These are phyloP conservation scores for Suncus etruscus DNA, from an alignment of 2,113 vertebrate genomes.

Conservation along the genomic window DNA sequence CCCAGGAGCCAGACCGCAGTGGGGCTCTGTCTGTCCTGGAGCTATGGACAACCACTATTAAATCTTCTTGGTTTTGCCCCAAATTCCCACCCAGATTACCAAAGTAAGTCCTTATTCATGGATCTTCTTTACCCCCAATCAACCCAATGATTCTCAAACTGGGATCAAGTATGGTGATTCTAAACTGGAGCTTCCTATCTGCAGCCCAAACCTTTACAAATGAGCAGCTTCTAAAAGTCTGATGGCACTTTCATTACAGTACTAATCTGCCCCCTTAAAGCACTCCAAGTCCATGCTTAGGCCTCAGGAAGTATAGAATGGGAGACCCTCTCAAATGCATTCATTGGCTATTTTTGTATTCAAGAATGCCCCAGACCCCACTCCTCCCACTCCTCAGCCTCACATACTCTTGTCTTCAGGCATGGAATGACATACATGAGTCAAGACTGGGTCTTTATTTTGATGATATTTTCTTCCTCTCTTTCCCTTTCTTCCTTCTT, in stretches of 20 bases:
- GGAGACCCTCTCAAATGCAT: too few relatives aligned
- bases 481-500: not conserved
- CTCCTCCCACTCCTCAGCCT: rapidly evolving
- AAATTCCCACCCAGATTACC: slow-evolving; percentile 9
- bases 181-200: not conserved
- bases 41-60: slow-evolving; percentile 49
- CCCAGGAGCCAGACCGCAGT: slow-evolving; percentile 68
- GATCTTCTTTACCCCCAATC: not conserved
- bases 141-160: not conserved
- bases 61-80: slow-evolving; percentile 55
- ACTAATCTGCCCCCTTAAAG: not conserved
- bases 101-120: not conserved
- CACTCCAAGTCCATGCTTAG: not conserved
- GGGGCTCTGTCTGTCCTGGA: slow-evolving; percentile 39
- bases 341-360: not conserved
- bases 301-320: not conserved
- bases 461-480: not conserved
- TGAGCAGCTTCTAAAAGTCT: not conserved
- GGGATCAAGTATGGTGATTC: not conserved
- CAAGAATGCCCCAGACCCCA: not conserved
- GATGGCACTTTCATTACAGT: not conserved
- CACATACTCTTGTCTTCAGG: not conserved
- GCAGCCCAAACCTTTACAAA: not conserved
- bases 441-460: slow-evolving; percentile 1
- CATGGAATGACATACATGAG: not conserved